A percentile compares a stretch with the other conserved stretches of the same genome.
Conservation (phyloP, 2,113 vertebrate species). For the Arothron firmamentum region DNA sequence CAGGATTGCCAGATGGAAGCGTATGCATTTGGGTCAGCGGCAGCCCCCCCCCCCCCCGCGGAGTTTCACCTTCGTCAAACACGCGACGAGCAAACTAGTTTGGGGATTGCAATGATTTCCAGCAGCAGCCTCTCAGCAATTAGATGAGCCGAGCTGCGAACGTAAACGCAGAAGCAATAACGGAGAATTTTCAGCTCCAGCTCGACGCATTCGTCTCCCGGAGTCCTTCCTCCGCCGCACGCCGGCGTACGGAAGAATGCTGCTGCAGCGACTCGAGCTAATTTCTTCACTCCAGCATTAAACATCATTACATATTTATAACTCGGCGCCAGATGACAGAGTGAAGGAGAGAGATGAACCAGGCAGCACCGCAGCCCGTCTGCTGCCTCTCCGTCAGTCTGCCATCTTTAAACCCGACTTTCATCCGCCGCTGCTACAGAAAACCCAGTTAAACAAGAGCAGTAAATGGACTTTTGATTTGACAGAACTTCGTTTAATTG, state of each 20-base stretch:
- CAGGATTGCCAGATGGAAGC: slow-evolving; percentile 74
- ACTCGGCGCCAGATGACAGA: slow-evolving; percentile 69
- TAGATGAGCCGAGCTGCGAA: slow-evolving; percentile 40
- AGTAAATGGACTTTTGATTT: slow-evolving; percentile 73
- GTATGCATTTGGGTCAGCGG: slow-evolving; percentile 70
- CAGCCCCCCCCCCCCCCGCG: slow-evolving; percentile 62
- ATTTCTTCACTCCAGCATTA: slow-evolving; percentile 66
- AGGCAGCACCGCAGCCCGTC: slow-evolving; percentile 58
- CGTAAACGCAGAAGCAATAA: too few species aligned
- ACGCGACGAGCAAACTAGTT: too few species aligned
- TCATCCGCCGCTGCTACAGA: slow-evolving; percentile 61
- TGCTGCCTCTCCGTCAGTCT: slow-evolving; percentile 64
- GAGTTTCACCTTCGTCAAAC: too few species aligned
- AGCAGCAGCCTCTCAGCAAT: too few species aligned
- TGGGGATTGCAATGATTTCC: too few species aligned
- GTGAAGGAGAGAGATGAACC: slow-evolving; percentile 53
- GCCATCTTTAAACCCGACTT: slow-evolving; percentile 67
- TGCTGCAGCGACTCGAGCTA: slow-evolving; percentile 63
- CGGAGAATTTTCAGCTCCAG: neutral
- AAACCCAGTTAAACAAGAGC: slow-evolving; percentile 66
- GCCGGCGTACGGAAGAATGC: slow-evolving; percentile 48
- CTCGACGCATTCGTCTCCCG: slow-evolving; percentile 16
- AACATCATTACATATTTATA: slow-evolving; percentile 80
- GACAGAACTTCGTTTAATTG: slow-evolving; percentile 69
- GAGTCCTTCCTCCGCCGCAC: slow-evolving; percentile 37